Conservation (phyloP, 2,888 invertebrate species). For the Ephialtes manifestator region DNA sequence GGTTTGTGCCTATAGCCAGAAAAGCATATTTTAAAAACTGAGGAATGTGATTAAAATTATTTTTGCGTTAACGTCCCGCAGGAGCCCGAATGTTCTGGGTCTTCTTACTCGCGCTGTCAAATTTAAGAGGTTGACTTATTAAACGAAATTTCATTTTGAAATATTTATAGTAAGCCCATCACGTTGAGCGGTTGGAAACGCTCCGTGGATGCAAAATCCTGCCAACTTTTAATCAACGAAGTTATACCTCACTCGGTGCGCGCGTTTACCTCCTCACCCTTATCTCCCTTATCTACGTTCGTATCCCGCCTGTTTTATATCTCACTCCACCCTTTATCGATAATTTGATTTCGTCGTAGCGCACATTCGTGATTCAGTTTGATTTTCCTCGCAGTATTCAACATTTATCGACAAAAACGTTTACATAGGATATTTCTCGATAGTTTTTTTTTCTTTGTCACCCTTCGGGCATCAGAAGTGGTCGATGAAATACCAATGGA, state of each 20-base stretch:
- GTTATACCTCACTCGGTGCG: conserved; percentile 38
- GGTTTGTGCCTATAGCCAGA: neutral
- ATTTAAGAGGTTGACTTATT: conserved; percentile 44
- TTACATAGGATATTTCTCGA: neutral
- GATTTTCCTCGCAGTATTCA: neutral
- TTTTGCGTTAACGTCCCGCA: neutral
- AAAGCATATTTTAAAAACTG: neutral
- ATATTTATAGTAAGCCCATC: conserved; percentile 52
- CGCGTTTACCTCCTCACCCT: neutral
- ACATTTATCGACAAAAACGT: neutral
- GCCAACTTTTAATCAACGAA: conserved; percentile 61
- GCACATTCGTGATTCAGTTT: neutral
- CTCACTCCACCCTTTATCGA: conserved; percentile 17
- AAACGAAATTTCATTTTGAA: conserved; percentile 55
- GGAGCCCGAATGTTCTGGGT: neutral
- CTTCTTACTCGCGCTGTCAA: conserved; percentile 21
- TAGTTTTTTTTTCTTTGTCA: conserved; percentile 5
- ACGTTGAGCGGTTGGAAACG: neutral
- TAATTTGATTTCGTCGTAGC: conserved; percentile 21
- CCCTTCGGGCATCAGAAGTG: neutral
- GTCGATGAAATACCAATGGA: neutral
- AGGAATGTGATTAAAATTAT: neutral
- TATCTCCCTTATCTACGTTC: neutral
- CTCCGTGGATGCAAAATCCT: conserved; percentile 28
- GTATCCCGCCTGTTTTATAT: neutral